Evolutionary conservation across 53 echinoderm and acorn worm species (phyloP).

Genomic region (Henricia sp.): DNA sequence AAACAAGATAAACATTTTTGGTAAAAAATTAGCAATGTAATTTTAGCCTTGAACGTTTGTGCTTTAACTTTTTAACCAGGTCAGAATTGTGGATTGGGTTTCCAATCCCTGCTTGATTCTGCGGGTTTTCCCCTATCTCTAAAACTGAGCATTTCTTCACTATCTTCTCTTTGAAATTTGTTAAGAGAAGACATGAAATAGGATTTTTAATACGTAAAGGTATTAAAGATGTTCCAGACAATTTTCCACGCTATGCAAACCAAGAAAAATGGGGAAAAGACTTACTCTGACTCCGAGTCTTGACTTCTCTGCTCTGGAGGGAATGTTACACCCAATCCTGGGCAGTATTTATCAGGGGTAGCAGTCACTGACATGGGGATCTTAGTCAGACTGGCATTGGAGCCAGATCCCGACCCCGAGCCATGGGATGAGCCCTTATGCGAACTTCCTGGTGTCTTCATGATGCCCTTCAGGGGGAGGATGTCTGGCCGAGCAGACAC

Average conservation of each 20-base stretch:
- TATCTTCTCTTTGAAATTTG: too few relatives aligned
- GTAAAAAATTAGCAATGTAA: background rate
- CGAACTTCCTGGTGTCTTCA: conserved; percentile 88
- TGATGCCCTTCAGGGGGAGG: conserved; percentile 93
- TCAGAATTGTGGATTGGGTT: too few relatives aligned
- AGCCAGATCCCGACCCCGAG: conserved; percentile 72
- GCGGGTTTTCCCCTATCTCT: too few relatives aligned
- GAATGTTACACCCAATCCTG: conserved; percentile 34
- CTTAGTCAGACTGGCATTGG: conserved; percentile 80
- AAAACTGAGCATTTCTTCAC: too few relatives aligned
- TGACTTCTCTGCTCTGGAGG: conserved; percentile 64
- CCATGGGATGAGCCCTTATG: conserved; percentile 75
- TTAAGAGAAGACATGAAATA: too few relatives aligned
- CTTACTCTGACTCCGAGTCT: conserved; percentile 74
- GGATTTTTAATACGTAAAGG: background rate
- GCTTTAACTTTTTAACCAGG: background rate
- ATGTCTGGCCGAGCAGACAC: conserved; percentile 94
- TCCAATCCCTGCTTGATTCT: too few relatives aligned
- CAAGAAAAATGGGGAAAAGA: background rate
- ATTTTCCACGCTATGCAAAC: background rate
- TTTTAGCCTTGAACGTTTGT: too few relatives aligned
- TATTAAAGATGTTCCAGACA: background rate
- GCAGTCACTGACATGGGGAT: conserved; percentile 70
- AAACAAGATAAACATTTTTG: too few relatives aligned
- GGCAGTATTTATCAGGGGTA: conserved; percentile 63